A percentile compares a stretch with the other conserved stretches of the same genome.
These are phyloP conservation scores for Struthio camelus DNA, from an alignment of 2,113 vertebrate genomes.

Conservation along the genomic window DNA sequence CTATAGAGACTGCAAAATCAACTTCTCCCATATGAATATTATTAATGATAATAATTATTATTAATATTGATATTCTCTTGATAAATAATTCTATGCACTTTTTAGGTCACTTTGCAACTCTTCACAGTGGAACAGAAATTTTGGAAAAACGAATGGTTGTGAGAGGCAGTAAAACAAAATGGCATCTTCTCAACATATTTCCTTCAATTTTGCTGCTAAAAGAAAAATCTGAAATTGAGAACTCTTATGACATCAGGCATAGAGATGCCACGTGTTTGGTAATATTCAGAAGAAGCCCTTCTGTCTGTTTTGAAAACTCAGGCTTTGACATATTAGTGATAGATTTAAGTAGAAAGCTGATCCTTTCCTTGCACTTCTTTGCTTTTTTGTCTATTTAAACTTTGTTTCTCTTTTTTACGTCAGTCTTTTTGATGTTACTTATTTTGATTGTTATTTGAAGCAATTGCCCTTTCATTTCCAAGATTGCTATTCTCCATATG, in stretches of 20 bases:
- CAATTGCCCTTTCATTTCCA: neutral
- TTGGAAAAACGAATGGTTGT: neutral
- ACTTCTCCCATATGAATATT: neutral
- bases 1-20: neutral
- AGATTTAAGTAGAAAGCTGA: neutral
- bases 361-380: neutral
- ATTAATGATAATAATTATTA: neutral
- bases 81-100: neutral
- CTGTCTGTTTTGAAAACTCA: neutral
- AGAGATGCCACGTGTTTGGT: neutral
- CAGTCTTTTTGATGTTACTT: neutral
- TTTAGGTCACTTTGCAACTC: neutral
- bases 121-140: neutral
- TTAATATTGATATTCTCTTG: neutral
- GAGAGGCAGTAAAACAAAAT: neutral
- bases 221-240: neutral
- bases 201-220: neutral
- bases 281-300: neutral
- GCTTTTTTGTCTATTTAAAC: neutral
- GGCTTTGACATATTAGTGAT: neutral
- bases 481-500: neutral
- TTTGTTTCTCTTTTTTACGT: neutral
- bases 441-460: too few relatives aligned
- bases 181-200: neutral
- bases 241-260: neutral